A percentile compares a stretch with the other conserved stretches of the same genome.
These are phyloP conservation scores for Hoplias malabaricus DNA, from an alignment of 2,113 vertebrate species.

Conservation along the genomic window DNA sequence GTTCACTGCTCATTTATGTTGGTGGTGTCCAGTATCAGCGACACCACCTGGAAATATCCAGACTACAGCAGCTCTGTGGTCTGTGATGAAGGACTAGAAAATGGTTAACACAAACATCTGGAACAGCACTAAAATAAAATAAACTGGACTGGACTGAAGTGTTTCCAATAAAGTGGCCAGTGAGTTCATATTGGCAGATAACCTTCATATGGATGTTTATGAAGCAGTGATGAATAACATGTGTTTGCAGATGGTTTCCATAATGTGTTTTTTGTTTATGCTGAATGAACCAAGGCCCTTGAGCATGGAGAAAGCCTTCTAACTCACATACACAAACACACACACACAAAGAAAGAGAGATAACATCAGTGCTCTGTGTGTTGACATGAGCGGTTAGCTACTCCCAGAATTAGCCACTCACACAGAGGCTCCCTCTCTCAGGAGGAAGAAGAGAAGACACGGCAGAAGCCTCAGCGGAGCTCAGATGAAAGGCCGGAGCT, in stretches of 20 bases:
- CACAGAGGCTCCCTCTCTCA: slow-evolving; percentile 50
- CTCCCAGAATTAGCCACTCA: slow-evolving; percentile 47
- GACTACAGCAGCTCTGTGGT: too few relatives aligned
- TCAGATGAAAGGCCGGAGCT: slow-evolving; percentile 69
- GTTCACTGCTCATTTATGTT: too few relatives aligned
- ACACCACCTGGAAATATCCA: too few relatives aligned
- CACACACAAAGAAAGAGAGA: slow-evolving; percentile 38
- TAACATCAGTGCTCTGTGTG: slow-evolving; percentile 41
- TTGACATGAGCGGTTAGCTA: slow-evolving; percentile 39
- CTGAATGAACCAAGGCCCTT: not conserved
- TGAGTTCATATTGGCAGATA: not conserved
- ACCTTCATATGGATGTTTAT: not conserved
- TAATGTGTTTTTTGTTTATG: not conserved
- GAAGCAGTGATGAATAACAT: not conserved
- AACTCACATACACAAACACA: slow-evolving; percentile 30
- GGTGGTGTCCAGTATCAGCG: too few relatives aligned
- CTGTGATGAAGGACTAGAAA: too few relatives aligned
- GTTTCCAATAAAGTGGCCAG: not conserved
- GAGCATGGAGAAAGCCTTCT: not conserved
- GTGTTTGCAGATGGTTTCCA: not conserved
- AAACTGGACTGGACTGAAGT: not conserved
- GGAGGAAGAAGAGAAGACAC: slow-evolving; percentile 30
- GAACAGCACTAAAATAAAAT: not conserved
- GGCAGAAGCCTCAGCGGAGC: slow-evolving; percentile 64
- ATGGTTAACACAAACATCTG: not conserved